A percentile compares a stretch with the other conserved stretches of the same genome.
These are phyloP conservation scores for Polyergus mexicanus DNA, from an alignment of 1,140 invertebrate genomes.

Conservation along the genomic window DNA sequence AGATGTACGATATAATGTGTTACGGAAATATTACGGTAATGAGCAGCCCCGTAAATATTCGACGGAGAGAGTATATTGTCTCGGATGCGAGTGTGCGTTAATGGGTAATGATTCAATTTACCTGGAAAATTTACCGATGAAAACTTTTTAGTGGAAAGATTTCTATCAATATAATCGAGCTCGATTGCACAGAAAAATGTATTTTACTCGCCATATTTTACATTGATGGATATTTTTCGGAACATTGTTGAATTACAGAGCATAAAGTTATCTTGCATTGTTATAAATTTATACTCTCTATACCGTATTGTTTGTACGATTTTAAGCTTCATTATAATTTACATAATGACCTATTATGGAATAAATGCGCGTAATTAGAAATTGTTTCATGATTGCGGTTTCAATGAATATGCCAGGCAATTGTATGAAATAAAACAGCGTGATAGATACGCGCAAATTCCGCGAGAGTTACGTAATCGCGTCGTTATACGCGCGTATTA, in stretches of 20 bases:
- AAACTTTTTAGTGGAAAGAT: background rate
- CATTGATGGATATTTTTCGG: background rate
- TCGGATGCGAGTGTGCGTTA: background rate
- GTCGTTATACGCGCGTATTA: constrained; percentile 48
- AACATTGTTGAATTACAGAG: constrained; percentile 5
- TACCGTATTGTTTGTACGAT: background rate
- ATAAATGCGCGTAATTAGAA: constrained; percentile 27
- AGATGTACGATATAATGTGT: constrained; percentile 27
- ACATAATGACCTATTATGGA: background rate
- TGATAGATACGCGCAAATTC: constrained; percentile 30
- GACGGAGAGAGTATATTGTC: background rate
- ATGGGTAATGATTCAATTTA: background rate
- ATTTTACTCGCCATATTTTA: background rate
- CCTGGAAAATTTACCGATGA: background rate
- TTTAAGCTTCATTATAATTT: background rate
- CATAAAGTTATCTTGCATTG: background rate
- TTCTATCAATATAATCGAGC: background rate
- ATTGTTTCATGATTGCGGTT: constrained; percentile 23
- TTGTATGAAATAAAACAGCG: background rate
- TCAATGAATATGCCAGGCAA: background rate
- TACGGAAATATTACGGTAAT: constrained; percentile 47
- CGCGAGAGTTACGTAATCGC: constrained; percentile 13
- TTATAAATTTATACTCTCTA: background rate
- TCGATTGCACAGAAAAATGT: background rate
- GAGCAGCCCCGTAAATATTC: constrained; percentile 27